These are phyloP conservation scores for Eira barbara DNA, from an alignment of 2,113 vertebrate species.

Conservation along the genomic window DNA sequence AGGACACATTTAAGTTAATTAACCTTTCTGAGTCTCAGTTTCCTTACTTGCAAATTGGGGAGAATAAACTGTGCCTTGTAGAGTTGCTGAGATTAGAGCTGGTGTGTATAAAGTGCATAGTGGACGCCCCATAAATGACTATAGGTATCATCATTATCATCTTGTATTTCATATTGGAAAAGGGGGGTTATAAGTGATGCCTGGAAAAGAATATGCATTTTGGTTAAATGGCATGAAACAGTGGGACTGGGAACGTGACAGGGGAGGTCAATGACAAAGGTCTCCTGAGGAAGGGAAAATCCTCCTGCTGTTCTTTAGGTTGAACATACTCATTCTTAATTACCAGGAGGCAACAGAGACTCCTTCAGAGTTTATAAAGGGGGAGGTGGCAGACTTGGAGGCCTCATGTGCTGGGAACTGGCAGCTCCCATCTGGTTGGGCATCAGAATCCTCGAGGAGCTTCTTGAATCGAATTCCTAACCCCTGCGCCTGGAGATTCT, in stretches of 20 bases:
- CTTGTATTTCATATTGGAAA: neutral
- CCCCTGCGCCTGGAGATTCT: neutral
- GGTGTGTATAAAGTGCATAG: neutral
- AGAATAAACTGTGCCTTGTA: neutral
- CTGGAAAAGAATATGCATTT: neutral
- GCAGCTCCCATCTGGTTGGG: neutral
- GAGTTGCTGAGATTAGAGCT: neutral
- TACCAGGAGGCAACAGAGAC: neutral
- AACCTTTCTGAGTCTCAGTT: neutral
- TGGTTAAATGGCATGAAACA: neutral
- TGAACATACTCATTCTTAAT: neutral
- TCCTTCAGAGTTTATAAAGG: neutral
- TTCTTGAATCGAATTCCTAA: neutral
- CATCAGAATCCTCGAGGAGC: neutral
- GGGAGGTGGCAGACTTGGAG: neutral
- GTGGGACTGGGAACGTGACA: neutral
- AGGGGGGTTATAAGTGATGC: neutral
- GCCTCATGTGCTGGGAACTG: rapidly evolving
- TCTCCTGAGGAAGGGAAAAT: neutral
- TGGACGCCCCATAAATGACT: neutral
- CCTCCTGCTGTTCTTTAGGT: neutral
- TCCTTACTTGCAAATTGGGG: neutral
- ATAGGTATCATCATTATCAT: neutral
- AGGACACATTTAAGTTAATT: neutral
- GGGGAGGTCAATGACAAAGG: neutral